Base-by-base conservation (phyloP, 1,140 invertebrate genomes). In the Vollenhovia emeryi region DNA sequence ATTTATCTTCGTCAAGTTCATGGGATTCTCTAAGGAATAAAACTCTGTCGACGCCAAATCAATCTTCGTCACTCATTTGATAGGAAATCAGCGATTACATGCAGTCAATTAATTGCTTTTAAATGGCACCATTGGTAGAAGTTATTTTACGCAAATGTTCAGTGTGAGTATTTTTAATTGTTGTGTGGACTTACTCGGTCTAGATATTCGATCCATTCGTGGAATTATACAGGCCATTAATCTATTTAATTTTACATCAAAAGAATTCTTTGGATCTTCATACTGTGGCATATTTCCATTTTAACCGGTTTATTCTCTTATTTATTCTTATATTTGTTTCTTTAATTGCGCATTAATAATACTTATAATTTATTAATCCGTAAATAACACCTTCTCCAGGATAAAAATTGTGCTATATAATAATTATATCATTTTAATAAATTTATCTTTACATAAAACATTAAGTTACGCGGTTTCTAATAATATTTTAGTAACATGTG, bases 1-100 rank as follows among this genome's bases (percentile, higher is more conserved):
- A 88, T 89, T 79, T 76, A 89, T 89, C 88, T 62, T 78, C 52
- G 84, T 88, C 84, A 59, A 7, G 9, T 1, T 45, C 6, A 27
- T 43, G 3, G 3, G 33, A 71, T 66, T 78, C 27, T 7, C 64
- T 21, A 9, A n/a, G n/a, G 7, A 33, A 48, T 36, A 8, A 88
- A 75, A 40, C 59, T 57, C 74, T 62, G 76, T 59, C 40, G 21
- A 4, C 4, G 52, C 18, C 40, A 62, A 73, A 88, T 89, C 84
- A 86, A 89, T 88, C 88, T 78, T 24, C 83, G 79, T 89, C 71
- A 62, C 33, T 88, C 55, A 9, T 7, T 2, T 21, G 11, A 13
- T 82, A 79, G 24, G 21, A 76, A 78, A 36, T 52, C 57, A 9
- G 55, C 62, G 69, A 75, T 89, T 88, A 66, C 15, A 48, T 57